Conservation (phyloP, 2,888 invertebrate species). For the Coelogynopora nodosa region DNA sequence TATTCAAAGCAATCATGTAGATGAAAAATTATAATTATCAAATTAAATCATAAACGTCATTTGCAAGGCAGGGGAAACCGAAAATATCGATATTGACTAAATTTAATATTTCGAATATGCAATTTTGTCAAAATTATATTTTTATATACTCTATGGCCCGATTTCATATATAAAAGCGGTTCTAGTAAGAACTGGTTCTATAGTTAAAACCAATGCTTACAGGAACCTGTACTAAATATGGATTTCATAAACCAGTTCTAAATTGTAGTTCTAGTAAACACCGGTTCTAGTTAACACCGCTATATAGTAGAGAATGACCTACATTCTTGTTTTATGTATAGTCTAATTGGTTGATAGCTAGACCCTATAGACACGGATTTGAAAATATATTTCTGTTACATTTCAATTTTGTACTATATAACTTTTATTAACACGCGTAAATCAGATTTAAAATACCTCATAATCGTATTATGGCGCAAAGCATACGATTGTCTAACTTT, state of each 20-base stretch:
- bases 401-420: not conserved
- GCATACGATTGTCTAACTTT: conserved; percentile 19
- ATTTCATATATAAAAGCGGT: conserved; percentile 22
- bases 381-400: conserved; percentile 15
- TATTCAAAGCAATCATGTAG: no score
- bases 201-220: conserved; percentile 1
- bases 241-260: conserved; percentile 31
- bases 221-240: conserved; percentile 17
- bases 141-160: not conserved
- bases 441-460: not conserved
- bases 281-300: conserved; percentile 19
- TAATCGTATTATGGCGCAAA: conserved; percentile 10
- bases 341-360: conserved; percentile 22
- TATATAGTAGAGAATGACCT: not conserved
- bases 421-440: not conserved
- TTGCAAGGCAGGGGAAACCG: no score
- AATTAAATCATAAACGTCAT: no score
- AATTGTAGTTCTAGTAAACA: conserved; percentile 6
- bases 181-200: conserved; percentile 29
- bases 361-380: conserved; percentile 23
- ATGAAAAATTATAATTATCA: no score
- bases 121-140: no score
- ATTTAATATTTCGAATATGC: no score
- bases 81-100: no score
- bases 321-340: conserved; percentile 22